Conservation (phyloP, 2,888 invertebrate genomes). For the Notodonta ziczac region DNA sequence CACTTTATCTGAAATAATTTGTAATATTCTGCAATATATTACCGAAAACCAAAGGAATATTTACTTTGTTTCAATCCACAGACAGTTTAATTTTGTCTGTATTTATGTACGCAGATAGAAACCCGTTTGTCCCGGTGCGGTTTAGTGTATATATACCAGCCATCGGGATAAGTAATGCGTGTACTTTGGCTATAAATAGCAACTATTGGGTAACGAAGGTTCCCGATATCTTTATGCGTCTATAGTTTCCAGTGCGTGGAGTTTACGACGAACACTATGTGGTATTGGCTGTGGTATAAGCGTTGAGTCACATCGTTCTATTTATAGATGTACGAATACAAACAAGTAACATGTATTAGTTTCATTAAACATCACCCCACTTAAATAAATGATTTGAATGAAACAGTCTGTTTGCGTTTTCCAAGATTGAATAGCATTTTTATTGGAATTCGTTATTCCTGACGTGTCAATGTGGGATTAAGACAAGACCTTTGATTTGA, state of each 20-base stretch:
- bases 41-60: too few species aligned
- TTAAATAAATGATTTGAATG: too few species aligned
- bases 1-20: too few species aligned
- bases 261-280: background rate
- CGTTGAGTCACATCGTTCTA: background rate
- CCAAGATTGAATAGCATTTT: too few species aligned
- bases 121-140: background rate
- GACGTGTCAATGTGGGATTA: too few species aligned
- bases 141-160: background rate
- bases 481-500: too few species aligned
- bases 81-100: background rate
- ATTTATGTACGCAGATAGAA: background rate
- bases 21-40: too few species aligned
- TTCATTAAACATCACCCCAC: too few species aligned
- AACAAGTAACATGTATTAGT: too few species aligned
- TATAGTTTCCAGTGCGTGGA: background rate
- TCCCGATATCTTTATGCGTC: background rate
- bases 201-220: constrained; percentile 2
- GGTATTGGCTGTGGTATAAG: background rate
- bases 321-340: background rate
- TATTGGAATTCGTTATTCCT: too few species aligned
- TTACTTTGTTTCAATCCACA: background rate
- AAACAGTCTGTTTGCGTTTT: too few species aligned
- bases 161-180: background rate
- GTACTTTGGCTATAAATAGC: constrained; percentile 3